These are phyloP conservation scores for Lota lota DNA, from an alignment of 2,113 vertebrate genomes.

Conservation along the genomic window DNA sequence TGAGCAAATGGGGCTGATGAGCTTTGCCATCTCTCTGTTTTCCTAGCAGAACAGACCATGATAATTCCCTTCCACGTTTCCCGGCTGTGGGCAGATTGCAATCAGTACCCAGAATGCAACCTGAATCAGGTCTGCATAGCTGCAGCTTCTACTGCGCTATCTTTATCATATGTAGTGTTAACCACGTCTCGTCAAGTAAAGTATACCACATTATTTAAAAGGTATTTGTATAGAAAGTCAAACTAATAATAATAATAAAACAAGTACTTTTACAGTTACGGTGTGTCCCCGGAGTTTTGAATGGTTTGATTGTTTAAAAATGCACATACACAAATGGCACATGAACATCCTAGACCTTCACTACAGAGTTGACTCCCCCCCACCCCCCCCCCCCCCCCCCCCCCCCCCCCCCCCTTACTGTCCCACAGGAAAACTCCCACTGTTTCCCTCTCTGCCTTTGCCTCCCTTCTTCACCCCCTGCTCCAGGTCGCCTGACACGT, in stretches of 20 bases:
- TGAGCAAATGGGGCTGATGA: conserved; percentile 69
- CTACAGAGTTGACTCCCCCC: conserved; percentile 29
- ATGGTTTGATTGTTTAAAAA: conserved; percentile 11
- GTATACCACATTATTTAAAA: too few species aligned
- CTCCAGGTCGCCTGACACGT: conserved; percentile 14
- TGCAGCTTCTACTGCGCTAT: not conserved
- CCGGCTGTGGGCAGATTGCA: conserved; percentile 53
- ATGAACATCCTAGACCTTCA: conserved; percentile 6
- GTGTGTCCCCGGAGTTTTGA: conserved; percentile 12
- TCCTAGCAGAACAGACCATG: conserved; percentile 66
- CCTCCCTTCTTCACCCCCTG: conserved; percentile 1
- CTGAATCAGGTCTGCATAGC: conserved; percentile 35
- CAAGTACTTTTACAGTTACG: too few species aligned
- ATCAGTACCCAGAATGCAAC: conserved; percentile 41
- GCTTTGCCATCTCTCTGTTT: conserved; percentile 71
- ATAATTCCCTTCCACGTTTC: conserved; percentile 67
- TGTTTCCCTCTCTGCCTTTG: not conserved
- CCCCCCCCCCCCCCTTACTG: not conserved
- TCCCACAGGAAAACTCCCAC: not conserved
- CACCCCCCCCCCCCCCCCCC: conserved; percentile 17
- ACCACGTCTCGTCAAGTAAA: too few species aligned
- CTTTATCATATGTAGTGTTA: not conserved
- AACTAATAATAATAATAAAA: not conserved
- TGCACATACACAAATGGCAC: conserved; percentile 15
- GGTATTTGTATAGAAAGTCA: too few species aligned